These are phyloP conservation scores for Elanoides forficatus DNA, from an alignment of 2,113 vertebrate species.

Conservation along the genomic window DNA sequence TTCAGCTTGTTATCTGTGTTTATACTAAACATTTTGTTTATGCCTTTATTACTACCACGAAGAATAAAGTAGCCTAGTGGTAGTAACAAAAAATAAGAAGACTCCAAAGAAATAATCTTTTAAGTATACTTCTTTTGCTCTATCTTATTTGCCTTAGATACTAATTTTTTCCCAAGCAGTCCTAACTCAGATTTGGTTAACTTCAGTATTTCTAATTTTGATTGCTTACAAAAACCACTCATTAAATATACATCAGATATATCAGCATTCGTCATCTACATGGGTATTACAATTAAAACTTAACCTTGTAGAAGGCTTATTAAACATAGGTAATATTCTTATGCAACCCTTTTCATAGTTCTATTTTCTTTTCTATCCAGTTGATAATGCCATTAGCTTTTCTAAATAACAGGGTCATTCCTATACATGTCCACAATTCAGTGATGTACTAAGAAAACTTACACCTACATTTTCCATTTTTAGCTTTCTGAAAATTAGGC, in stretches of 20 bases:
- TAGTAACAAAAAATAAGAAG: background rate
- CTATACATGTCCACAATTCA: background rate
- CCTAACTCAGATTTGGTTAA: background rate
- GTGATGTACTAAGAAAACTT: background rate
- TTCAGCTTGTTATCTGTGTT: background rate
- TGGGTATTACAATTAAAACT: background rate
- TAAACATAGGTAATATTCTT: background rate
- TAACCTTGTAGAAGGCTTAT: background rate
- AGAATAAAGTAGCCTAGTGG: background rate
- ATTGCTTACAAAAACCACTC: background rate
- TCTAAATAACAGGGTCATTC: background rate
- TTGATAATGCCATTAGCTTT: background rate
- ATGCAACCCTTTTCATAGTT: background rate
- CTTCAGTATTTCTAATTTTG: background rate
- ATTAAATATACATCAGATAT: conserved; percentile 4
- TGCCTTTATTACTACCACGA: background rate
- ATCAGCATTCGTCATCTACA: background rate
- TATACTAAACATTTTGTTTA: background rate
- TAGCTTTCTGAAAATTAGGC: background rate
- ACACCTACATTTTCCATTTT: background rate
- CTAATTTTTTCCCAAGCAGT: background rate
- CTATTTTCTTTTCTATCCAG: background rate
- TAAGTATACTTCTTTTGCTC: background rate
- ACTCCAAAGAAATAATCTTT: background rate
- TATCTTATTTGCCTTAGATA: background rate